These are phyloP conservation scores for Catocala sponsa DNA, from an alignment of 2,888 invertebrate genomes.

Conservation along the genomic window DNA sequence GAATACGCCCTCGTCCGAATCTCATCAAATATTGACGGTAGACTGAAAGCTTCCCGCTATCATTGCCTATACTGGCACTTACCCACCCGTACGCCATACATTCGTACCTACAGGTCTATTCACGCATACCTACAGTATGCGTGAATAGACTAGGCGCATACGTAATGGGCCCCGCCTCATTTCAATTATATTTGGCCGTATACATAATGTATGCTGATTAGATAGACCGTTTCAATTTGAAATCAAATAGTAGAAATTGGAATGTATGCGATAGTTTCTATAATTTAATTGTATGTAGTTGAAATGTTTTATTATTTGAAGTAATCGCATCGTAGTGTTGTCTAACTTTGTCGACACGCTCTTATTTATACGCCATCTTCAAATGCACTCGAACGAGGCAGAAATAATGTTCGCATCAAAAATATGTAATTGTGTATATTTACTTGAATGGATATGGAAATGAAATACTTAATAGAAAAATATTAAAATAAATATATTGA, in stretches of 20 bases:
- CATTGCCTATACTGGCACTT: slow-evolving; percentile 32
- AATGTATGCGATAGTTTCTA: background rate
- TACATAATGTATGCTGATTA: slow-evolving; percentile 47
- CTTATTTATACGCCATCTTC: slow-evolving; percentile 3
- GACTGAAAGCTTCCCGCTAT: slow-evolving; percentile 70
- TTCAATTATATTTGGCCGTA: slow-evolving; percentile 46
- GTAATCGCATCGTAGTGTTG: background rate
- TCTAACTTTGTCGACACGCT: background rate
- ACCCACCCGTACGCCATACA: slow-evolving; percentile 31
- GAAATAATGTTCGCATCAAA: background rate
- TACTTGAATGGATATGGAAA: slow-evolving; percentile 2
- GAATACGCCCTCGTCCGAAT: slow-evolving; percentile 68
- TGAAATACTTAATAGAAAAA: slow-evolving; percentile 5
- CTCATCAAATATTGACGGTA: slow-evolving; percentile 83
- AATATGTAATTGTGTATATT: slow-evolving; percentile 3
- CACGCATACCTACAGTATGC: slow-evolving; percentile 57
- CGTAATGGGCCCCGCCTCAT: slow-evolving; percentile 60
- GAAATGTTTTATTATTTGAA: background rate
- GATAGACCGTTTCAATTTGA: slow-evolving; percentile 36
- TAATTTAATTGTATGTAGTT: background rate
- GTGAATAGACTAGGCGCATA: slow-evolving; percentile 72
- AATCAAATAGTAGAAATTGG: slow-evolving; percentile 9
- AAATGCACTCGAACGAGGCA: slow-evolving; percentile 5
- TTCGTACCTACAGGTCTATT: slow-evolving; percentile 47
- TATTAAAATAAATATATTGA: slow-evolving; percentile 3